These are phyloP conservation scores for Jacana jacana DNA, from an alignment of 2,113 vertebrate genomes.

Conservation along the genomic window DNA sequence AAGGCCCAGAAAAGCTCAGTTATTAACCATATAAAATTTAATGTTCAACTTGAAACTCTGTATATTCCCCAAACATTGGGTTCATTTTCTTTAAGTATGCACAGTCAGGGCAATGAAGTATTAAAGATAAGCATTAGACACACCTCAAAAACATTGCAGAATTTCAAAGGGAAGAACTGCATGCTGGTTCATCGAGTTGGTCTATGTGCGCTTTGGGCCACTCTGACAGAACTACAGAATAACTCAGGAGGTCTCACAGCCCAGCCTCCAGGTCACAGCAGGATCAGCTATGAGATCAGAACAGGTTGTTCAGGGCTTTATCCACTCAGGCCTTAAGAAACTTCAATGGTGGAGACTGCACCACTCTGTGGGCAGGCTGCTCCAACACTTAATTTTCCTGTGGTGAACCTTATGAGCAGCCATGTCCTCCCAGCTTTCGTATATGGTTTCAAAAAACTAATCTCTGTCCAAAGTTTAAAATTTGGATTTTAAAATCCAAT, in stretches of 20 bases:
- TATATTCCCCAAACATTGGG: background rate
- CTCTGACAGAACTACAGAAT: background rate
- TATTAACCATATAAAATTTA: background rate
- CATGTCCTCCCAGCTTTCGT: background rate
- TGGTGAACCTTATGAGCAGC: background rate
- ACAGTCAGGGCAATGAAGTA: background rate
- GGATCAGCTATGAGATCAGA: background rate
- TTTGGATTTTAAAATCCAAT: background rate
- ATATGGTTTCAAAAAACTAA: background rate
- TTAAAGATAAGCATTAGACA: background rate
- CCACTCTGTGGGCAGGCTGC: fast-evolving
- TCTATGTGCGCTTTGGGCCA: background rate
- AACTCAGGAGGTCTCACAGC: background rate
- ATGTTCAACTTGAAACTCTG: background rate
- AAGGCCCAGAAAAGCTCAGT: background rate
- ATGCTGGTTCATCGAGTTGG: background rate
- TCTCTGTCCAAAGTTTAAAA: background rate
- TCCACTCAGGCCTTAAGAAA: background rate
- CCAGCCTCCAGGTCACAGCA: background rate
- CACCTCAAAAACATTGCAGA: background rate
- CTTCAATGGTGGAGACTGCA: fast-evolving
- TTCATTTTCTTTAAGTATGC: background rate
- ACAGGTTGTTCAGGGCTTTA: background rate
- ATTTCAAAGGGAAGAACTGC: background rate
- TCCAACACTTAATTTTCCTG: background rate